phyloP scores from a whole-genome alignment of 92 coral and sea anemone genomes.

The Zoanthus sansibaricus region DNA sequence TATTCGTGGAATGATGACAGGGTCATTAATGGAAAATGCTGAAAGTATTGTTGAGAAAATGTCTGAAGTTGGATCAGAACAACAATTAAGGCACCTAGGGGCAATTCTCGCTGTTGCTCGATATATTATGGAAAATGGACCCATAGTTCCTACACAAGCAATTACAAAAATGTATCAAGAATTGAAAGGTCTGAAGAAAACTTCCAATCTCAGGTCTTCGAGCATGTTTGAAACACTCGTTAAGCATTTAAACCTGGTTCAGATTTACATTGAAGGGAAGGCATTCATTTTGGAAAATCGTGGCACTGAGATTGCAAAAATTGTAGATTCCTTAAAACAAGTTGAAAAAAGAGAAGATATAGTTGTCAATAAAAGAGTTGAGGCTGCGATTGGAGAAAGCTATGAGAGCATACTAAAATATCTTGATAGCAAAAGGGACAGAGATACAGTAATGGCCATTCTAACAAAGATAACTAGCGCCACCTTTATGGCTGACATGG shows the following conservation, averaged over 20 bases:
- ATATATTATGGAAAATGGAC: constrained; percentile 36
- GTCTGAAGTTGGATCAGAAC: constrained; percentile 9
- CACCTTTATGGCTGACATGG: not conserved
- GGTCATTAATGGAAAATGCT: constrained; percentile 1
- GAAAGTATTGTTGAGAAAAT: constrained; percentile 24
- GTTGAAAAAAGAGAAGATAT: constrained; percentile 1
- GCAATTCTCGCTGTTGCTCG: constrained; percentile 42
- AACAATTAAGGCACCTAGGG: constrained; percentile 32
- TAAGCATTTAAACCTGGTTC: not conserved
- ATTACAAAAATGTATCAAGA: constrained; percentile 40
- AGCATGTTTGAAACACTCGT: no score
- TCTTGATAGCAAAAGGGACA: constrained; percentile 58
- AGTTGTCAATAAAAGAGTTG: constrained; percentile 30
- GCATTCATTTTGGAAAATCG: constrained; percentile 42
- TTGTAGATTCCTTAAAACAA: constrained; percentile 10
- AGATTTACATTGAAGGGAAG: constrained; percentile 35
- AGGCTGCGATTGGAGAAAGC: constrained; percentile 19
- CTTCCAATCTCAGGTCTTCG: not conserved
- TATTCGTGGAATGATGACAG: constrained; percentile 1
- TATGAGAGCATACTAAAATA: not conserved
- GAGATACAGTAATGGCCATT: constrained; percentile 54
- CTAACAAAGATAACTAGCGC: not conserved
- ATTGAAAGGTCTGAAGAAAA: constrained; percentile 19
- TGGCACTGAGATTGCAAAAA: not conserved
- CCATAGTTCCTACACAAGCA: constrained; percentile 41